phyloP scores from a whole-genome alignment of 23 tunicate genomes.

The Ciona savignyi region DNA sequence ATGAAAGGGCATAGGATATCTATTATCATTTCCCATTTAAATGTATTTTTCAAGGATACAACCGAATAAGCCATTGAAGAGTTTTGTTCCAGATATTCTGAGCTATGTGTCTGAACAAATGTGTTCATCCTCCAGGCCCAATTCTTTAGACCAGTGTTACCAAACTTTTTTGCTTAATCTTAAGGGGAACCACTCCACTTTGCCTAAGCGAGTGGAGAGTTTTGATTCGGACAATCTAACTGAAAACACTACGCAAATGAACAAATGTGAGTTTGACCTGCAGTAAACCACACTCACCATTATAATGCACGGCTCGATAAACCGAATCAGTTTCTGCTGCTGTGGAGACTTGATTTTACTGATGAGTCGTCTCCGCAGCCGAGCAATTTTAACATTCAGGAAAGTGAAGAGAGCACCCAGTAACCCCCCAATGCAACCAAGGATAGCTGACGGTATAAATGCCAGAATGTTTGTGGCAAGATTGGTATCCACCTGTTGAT shows the following conservation, averaged over 20 bases:
- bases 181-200: not conserved
- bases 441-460: conserved; percentile 67
- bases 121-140: too few relatives aligned
- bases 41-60: too few relatives aligned
- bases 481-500: conserved; percentile 54
- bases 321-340: conserved; percentile 43
- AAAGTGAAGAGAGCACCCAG: conserved; percentile 91
- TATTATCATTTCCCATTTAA: too few relatives aligned
- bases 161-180: not conserved
- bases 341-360: conserved; percentile 32
- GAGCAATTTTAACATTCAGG: conserved; percentile 80
- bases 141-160: too few relatives aligned
- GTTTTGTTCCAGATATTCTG: too few relatives aligned
- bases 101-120: too few relatives aligned
- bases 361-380: conserved; percentile 43
- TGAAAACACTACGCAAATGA: too few relatives aligned
- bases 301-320: conserved; percentile 80
- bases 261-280: too few relatives aligned
- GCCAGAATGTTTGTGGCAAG: conserved; percentile 67
- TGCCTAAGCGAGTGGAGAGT: too few relatives aligned
- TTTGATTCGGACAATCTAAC: too few relatives aligned
- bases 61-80: too few relatives aligned
- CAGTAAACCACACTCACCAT: conserved; percentile 30
- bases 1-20: too few relatives aligned
- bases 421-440: conserved; percentile 88